Conservation (phyloP, 2,797 vertebrate genomes). For the Danio choprae region DNA sequence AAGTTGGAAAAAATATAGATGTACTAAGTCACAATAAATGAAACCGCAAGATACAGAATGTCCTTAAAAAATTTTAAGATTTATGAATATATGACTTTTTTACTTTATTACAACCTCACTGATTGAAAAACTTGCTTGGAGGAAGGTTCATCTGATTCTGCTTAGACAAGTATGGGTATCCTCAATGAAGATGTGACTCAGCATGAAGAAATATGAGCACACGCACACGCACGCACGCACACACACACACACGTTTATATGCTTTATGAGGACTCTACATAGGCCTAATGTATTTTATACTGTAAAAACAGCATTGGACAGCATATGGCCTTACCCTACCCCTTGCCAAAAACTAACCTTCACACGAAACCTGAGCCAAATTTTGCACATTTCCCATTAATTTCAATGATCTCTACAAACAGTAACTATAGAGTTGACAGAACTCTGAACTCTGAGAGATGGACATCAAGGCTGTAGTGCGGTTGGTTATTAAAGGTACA, state of each 20-base stretch:
- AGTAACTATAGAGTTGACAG: no score
- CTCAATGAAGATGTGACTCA: constrained; percentile 18
- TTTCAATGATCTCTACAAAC: no score
- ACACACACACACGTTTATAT: not conserved
- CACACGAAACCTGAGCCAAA: no score
- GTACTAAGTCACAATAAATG: not conserved
- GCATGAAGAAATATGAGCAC: not conserved
- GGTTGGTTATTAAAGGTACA: no score
- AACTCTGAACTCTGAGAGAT: no score
- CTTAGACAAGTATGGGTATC: constrained; percentile 13
- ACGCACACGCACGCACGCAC: not conserved
- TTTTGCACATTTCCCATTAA: no score
- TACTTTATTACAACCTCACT: not conserved
- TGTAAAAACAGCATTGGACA: no score
- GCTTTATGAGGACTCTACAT: not conserved
- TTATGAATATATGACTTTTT: not conserved
- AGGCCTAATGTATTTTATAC: no score
- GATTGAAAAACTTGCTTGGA: not conserved
- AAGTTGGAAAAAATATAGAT: constrained; percentile 26
- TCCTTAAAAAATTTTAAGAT: no score
- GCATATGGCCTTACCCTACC: no score
- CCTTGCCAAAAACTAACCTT: no score
- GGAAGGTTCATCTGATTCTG: not conserved
- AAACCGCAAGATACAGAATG: not conserved
- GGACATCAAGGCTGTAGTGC: no score